Evolutionary conservation across 2,888 invertebrate species (phyloP), one percentile per base, ranked within the genome.

Genomic region (Tiliacea aurago): DNA sequence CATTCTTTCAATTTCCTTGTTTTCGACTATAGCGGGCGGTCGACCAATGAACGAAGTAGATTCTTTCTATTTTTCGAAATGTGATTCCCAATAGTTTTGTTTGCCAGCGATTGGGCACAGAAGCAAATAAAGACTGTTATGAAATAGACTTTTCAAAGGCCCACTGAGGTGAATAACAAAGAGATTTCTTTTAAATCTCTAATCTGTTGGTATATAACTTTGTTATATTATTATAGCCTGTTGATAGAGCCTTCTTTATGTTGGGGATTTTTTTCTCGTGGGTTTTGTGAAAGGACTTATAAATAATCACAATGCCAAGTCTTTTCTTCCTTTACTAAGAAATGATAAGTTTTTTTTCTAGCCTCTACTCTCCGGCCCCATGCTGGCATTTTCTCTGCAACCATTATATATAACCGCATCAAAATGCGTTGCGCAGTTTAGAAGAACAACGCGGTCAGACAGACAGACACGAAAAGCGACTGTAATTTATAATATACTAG

Each of bases 1-100:
- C 51, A 70, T 84, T 77, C 55, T 47, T 76, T 76, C 62, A 77
- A 81, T 81, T 78, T 74, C 65, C 70, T 81, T 68, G 62, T 76
- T 76, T 76, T 76, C 55, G 55, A 56, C 47, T 53, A 28, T 28
- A 65, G 56, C 58, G 33, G n/a, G 28, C 53, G 49, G 20, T 63
- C 56, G 47, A 70, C 66, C 37, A 45, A 69, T 62, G 55, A 72
- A 66, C 37, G 63, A 18, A 67, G 23, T 28, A 20, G 15, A 58
- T 66, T 67, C 51, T 73, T 67, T 67, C 15, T 65, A 70, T 67
- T 78, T 75, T 66, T 74, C 45, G 63, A 77, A 86, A 78, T 73
- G 56, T 86, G 69, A 72, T 86, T 75, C 67, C 64, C 67, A 73
- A 75, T 59, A 55, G 62, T 59, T 76, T 73, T 74, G 70, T 81